Evolutionary conservation across 2,113 vertebrate species (phyloP).

Genomic region (Mesitornis unicolor): DNA sequence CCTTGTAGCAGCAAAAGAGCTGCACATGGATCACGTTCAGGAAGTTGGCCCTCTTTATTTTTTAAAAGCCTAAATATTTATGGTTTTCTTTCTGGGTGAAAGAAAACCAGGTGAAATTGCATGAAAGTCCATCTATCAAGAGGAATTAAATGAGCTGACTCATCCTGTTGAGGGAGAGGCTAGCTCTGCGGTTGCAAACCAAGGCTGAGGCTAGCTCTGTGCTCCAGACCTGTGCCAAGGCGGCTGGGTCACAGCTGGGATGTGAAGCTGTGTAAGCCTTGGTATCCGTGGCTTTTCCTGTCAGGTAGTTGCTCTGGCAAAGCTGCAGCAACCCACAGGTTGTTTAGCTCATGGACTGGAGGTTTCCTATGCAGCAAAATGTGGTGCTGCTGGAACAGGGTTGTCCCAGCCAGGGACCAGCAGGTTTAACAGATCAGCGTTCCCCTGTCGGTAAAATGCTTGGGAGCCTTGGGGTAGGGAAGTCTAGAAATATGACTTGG

Average conservation of each 20-base stretch:
- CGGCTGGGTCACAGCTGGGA: background rate
- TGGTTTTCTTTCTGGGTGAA: slow-evolving; percentile 45
- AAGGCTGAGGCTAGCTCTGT: background rate
- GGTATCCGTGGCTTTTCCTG: background rate
- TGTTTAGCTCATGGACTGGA: background rate
- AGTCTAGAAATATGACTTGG: background rate
- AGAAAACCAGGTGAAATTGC: slow-evolving; percentile 41
- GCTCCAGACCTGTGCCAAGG: slow-evolving; percentile 19
- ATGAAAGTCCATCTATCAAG: slow-evolving; percentile 24
- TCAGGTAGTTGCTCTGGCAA: background rate
- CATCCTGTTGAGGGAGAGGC: background rate
- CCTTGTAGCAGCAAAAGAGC: background rate
- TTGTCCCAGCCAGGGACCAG: background rate
- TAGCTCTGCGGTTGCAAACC: background rate
- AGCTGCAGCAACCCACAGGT: background rate
- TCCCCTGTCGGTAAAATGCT: accelerated
- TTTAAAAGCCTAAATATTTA: slow-evolving; percentile 51
- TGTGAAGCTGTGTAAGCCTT: background rate
- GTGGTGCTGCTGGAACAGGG: background rate
- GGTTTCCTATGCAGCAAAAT: background rate
- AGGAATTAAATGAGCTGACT: slow-evolving; percentile 32
- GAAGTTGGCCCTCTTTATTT: slow-evolving; percentile 50
- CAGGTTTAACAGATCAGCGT: background rate
- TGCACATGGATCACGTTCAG: background rate
- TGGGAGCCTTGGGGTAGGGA: background rate